phyloP scores from a whole-genome alignment of 1,140 invertebrate species.

The Eciton burchellii region DNA sequence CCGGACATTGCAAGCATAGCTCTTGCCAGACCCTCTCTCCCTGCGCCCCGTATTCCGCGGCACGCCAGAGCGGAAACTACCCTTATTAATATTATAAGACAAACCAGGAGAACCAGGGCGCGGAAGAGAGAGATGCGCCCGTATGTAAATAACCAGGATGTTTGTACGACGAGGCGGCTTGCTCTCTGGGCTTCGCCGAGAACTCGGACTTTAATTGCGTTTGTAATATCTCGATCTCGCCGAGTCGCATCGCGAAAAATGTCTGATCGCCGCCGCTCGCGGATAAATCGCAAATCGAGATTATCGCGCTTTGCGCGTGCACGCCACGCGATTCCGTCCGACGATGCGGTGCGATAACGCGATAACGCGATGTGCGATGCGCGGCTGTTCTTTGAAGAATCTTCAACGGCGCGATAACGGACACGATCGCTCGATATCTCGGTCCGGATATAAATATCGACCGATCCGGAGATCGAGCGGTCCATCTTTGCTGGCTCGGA shows the following conservation, averaged over 20 bases:
- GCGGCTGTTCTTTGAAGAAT: not conserved
- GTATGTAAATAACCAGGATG: slow-evolving; percentile 81
- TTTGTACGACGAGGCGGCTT: slow-evolving; percentile 72
- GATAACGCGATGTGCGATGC: no score
- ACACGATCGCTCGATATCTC: not conserved
- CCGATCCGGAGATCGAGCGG: not conserved
- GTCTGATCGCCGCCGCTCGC: slow-evolving; percentile 30
- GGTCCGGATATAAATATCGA: not conserved
- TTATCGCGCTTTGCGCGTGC: no score
- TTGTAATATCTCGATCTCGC: slow-evolving; percentile 54
- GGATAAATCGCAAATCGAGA: slow-evolving; percentile 2
- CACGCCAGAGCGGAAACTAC: slow-evolving; percentile 80
- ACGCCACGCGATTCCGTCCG: no score
- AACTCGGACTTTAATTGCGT: slow-evolving; percentile 66
- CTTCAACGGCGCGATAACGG: not conserved
- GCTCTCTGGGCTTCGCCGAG: slow-evolving; percentile 17
- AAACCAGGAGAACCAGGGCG: slow-evolving; percentile 71
- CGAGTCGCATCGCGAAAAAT: slow-evolving; percentile 11
- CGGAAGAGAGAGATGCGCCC: slow-evolving; percentile 51
- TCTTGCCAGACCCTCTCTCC: slow-evolving; percentile 77
- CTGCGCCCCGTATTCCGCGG: slow-evolving; percentile 75
- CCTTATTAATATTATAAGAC: slow-evolving; percentile 85
- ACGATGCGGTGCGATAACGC: no score
- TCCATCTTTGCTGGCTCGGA: slow-evolving; percentile 23
- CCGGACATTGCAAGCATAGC: slow-evolving; percentile 85